These are phyloP conservation scores for Phoenoteleia sp. DNA, from an alignment of 2,888 invertebrate genomes.

Conservation along the genomic window DNA sequence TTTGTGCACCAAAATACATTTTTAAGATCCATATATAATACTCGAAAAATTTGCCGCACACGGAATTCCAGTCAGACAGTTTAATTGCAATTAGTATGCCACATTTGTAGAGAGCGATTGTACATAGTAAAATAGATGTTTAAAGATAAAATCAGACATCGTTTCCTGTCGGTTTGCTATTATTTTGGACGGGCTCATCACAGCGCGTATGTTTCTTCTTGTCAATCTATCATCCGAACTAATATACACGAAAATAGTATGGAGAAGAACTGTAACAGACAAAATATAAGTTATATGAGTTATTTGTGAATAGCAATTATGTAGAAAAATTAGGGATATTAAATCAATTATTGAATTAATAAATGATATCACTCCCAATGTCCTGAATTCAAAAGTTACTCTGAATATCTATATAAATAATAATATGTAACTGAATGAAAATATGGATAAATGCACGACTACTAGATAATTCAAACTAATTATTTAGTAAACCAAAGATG, in stretches of 20 bases:
- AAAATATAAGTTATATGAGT: too few relatives aligned
- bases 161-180: background rate
- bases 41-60: background rate
- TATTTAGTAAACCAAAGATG: too few relatives aligned
- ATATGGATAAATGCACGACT: too few relatives aligned
- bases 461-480: too few relatives aligned
- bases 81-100: slow-evolving; percentile 1
- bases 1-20: background rate
- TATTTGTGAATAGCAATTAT: too few relatives aligned
- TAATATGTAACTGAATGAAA: too few relatives aligned
- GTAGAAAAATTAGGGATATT: too few relatives aligned
- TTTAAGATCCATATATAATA: background rate
- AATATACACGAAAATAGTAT: slow-evolving; percentile 94
- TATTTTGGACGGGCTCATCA: background rate
- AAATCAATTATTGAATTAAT: too few relatives aligned
- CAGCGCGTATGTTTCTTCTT: slow-evolving; percentile 44
- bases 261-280: slow-evolving; percentile 91
- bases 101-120: slow-evolving; percentile 21
- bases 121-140: background rate
- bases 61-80: background rate
- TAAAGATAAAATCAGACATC: background rate
- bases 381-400: too few relatives aligned
- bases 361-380: too few relatives aligned
- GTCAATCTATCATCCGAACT: slow-evolving; percentile 93
- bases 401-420: too few relatives aligned